A percentile compares a stretch with the other conserved stretches of the same genome.
These are phyloP conservation scores for Scleropages formosus DNA, from an alignment of 2,797 vertebrate genomes.

Conservation along the genomic window DNA sequence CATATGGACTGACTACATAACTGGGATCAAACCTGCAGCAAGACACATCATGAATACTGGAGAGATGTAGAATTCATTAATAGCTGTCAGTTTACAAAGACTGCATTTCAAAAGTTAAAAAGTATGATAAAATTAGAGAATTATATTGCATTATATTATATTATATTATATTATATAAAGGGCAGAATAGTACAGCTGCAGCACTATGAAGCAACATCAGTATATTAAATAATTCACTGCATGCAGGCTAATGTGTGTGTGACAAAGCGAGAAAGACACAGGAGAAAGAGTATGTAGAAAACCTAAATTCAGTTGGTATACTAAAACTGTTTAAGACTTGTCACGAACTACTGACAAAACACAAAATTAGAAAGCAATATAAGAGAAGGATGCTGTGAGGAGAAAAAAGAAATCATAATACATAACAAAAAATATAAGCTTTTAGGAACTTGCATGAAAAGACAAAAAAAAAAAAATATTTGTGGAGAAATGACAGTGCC, in stretches of 20 bases:
- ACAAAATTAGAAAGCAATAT: too few relatives aligned
- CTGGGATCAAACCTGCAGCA: slow-evolving; percentile 7
- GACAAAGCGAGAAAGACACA: too few relatives aligned
- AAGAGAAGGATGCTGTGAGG: too few relatives aligned
- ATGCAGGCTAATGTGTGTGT: too few relatives aligned
- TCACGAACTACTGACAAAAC: neutral
- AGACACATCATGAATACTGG: neutral
- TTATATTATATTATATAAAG: too few relatives aligned
- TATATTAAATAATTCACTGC: too few relatives aligned
- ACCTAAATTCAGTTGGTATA: neutral
- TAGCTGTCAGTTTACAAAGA: neutral
- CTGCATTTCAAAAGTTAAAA: neutral
- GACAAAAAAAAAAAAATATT: neutral
- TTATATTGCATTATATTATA: too few relatives aligned
- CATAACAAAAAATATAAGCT: slow-evolving; percentile 17
- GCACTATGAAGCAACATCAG: too few relatives aligned
- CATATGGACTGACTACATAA: neutral
- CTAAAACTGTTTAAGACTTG: neutral
- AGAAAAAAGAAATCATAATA: neutral
- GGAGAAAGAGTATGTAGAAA: neutral
- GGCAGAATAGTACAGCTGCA: too few relatives aligned
- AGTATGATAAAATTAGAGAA: too few relatives aligned
- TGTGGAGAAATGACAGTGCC: neutral
- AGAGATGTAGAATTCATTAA: neutral
- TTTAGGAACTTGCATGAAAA: neutral